Evolutionary conservation across 2,113 vertebrate genomes (phyloP), one percentile per base, ranked within the genome.

Genomic region (Osmerus eperlanus): DNA sequence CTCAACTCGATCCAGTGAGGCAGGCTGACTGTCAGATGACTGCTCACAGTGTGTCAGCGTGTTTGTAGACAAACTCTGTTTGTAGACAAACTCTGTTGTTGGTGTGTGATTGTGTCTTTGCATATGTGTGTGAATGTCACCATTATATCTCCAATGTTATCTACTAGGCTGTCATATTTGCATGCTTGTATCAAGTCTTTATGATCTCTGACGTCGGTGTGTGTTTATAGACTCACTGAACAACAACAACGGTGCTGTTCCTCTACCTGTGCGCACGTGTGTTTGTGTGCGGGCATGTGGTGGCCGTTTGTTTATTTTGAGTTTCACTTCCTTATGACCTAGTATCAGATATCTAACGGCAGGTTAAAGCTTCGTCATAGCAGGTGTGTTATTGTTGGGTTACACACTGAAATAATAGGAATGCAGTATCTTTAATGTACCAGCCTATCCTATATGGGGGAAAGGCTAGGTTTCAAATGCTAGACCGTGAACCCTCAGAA

Each of bases 161-260:
- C 25, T 28, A 18, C 15, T 53, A 53, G 6, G 11, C 52, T n/a
- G 23, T 15, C 60, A 65, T 70, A 74, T 77, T 76, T 80, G 62
- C 82, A 76, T 68, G 41, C 60, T 69, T 47, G 25, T 16, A 15
- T 59, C 36, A 29, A 6, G 61, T 5, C 28, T 69, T 32, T 65
- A 8, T 62, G 23, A 71, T 68, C 72, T 72, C 68, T 78, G 79
- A 69, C 15, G 29, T 62, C 19, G 6, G 14, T 56, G 51, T 66
- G 28, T 73, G 53, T 76, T 75, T n/a, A 82, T 65, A 80, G 80
- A 75, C 73, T 36, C 67, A 5, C 1, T 51, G 56, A 28, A 71
- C 69, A 67, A 81, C 69, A 67, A 81, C 81, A 77, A 29, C 0
- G 12, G 41, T 8, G 41, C 12, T 51, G 72, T 61, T 56, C 58